Base-by-base conservation (phyloP, 2,888 invertebrate species). In the Drosophila cyrtoloma region DNA sequence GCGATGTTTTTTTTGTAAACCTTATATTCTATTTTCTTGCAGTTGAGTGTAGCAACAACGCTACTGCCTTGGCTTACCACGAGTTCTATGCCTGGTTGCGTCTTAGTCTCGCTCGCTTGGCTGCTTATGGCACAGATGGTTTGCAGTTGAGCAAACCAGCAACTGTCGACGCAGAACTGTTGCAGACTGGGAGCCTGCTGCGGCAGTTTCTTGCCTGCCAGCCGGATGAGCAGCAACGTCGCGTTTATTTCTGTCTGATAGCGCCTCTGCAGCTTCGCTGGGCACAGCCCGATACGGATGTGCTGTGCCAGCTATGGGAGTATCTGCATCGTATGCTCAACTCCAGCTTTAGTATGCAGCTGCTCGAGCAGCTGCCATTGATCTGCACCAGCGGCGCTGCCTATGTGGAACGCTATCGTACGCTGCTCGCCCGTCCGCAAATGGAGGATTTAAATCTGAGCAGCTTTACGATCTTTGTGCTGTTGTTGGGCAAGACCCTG, bases 291-390 rank as follows among this genome's bases (percentile, higher is more conserved):
- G 82, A 85, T 14, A 59, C 74, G 14, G 94, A 94, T 76, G 93
- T 94, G 14, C 94, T 94, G 70, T 93, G 94, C 56, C 89, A 94
- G 51, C 89, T 95, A 3, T 95, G 95, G 95, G 95, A 95, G 80
- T 94, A 94, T 85, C 95, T 95, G 82, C 94, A 95, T 82, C 94
- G 94, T 65, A 93, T 94, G 85, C 92, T 95, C 6, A 95, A 95
- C 84, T 94, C 94, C 42, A 93, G 94, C 3, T 95, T 95, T 82
- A 84, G 94, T 19, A 92, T 94, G n/a, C 93, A 94, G 0, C 90
- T 94, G 56, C 47, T 47, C 16, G 94, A 94, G 58, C 94, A 94
- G 87, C 93, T 94, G 60, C 93, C 93, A 2, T 83, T 94, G 4
- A 79, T 92, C 10, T 89, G 86, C 22, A 59, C 57, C 35, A 92